Base-by-base conservation (phyloP, 2,888 invertebrate genomes). In the Empis stercorea region DNA sequence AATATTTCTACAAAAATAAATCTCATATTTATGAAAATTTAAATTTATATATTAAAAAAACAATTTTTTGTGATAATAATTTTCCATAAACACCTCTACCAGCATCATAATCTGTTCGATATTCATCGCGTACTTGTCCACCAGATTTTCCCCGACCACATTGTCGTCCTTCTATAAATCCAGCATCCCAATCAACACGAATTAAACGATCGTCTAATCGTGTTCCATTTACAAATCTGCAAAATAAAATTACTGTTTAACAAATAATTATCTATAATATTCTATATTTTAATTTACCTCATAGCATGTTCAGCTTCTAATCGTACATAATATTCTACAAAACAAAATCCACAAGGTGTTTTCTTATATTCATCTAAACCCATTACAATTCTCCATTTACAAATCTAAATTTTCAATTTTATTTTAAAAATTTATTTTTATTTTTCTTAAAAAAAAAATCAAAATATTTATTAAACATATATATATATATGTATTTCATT, bases 331-430 rank as follows among this genome's bases (percentile, higher is more conserved):
- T 87, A 99, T 74, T 99, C 99, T 3, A 99, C 84, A 71, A 99
- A 99, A 67, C 97, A 99, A 69, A 99, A 99, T 2, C 99, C 99
- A 73, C 99, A 99, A 0, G 99, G 99, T 1, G 97, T 99, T 69
- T 96, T 97, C 61, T 88, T 92, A 65, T 88, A 91, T 64, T 96
- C 91, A 66, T 99, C 97, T 54, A 99, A 72, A 0, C 99, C 99
- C 96, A 99, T 97, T 38, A 99, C 79, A 40, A 99, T 87, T 57
- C 87, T 73, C 54, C 93, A n/a, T n/a, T n/a, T n/a, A n/a, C n/a
- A n/a, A n/a, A n/a, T n/a, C n/a, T n/a, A n/a, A n/a, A n/a, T n/a
- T n/a, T n/a, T n/a, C n/a, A n/a, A n/a, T n/a, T n/a, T n/a, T n/a
- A n/a, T n/a, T n/a, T n/a, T n/a, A n/a, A n/a, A n/a, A n/a, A n/a